Conservation (phyloP, 2,888 invertebrate species). For the Dasypolia templi region DNA sequence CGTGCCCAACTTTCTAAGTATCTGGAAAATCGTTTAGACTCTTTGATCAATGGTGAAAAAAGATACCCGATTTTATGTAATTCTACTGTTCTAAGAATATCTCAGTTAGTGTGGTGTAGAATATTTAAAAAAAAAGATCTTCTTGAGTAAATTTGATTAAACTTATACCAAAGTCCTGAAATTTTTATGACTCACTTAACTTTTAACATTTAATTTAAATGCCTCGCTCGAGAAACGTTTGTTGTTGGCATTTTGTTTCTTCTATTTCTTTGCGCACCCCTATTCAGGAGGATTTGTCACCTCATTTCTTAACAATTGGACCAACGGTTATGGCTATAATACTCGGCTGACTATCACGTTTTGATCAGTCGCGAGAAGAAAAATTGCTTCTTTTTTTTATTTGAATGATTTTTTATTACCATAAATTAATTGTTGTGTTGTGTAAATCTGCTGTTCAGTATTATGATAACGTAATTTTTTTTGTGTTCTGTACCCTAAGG, state of each 20-base stretch:
- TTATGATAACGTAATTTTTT: not conserved
- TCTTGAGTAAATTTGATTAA: conserved; percentile 20
- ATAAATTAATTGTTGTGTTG: conserved; percentile 1
- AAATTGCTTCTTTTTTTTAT: conserved; percentile 45
- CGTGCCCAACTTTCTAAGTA: not conserved
- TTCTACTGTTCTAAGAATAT: conserved; percentile 8
- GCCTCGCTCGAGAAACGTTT: conserved; percentile 24
- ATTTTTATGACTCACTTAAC: conserved; percentile 38
- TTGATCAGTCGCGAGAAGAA: conserved; percentile 40
- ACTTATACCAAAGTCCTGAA: conserved; percentile 10
- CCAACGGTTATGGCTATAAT: conserved; percentile 48
- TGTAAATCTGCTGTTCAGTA: not conserved
- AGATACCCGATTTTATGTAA: not conserved
- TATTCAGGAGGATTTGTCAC: conserved; percentile 46
- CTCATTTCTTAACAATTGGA: conserved; percentile 60
- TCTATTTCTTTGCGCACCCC: conserved; percentile 21
- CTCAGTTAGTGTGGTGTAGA: not conserved
- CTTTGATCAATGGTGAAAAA: not conserved
- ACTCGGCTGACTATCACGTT: conserved; percentile 44
- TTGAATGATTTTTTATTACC: conserved; percentile 26
- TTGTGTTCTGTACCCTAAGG: too few relatives aligned
- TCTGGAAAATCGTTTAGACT: not conserved
- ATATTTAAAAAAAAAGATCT: not conserved
- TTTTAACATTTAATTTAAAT: conserved; percentile 45
- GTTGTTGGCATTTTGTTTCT: conserved; percentile 41